Evolutionary conservation across 2,888 invertebrate genomes (phyloP), one percentile per base, ranked within the genome.

Genomic region (Myathropa florea): DNA sequence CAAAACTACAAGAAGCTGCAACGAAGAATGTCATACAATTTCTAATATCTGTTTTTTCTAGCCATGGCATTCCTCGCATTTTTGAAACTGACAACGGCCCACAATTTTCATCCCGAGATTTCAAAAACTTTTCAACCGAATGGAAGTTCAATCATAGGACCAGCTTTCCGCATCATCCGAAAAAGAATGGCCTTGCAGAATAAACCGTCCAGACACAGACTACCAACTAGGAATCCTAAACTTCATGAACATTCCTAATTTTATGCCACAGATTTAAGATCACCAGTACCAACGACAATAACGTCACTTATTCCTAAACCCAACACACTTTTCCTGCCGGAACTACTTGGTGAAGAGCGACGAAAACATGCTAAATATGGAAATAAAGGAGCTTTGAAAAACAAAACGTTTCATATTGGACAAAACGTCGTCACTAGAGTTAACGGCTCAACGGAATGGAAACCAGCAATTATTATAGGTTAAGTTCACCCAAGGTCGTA

Each of bases 71-170:
- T 12, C 88, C 89, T 10, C 55, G 76, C 9, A 83, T 57, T 4
- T 28, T 89, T 9, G 82, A 88, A 57, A 76, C 82, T 1, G 88
- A 90, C 60, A 88, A 88, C 14, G 88, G 88, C 14, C 78, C 88
- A 65, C 89, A 90, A 64, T 89, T 88, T 67, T 81, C 59, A 1
- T 70, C 75, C 3, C 55, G 67, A 28, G 70, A 88, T 73, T 88
- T 90, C 23, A 85, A 89, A 78, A 24, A 64, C 2, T 89, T 89
- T 87, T 76, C 86, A 21, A 87, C 39, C 21, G 79, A 88, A 28
- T 83, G 81, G 60, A 83, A 88, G 4, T 89, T 89, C 36, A 77
- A 84, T 23, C 82, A 89, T 23, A 68, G 30, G 24, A 80, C 82
- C 6, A 70, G 76, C 18, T 72, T 65, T 2, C 72, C 72, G 1